Evolutionary conservation across 92 coral and sea anemone species (phyloP), one percentile per base, ranked within the genome.

Genomic region (Phenganax subtilis): DNA sequence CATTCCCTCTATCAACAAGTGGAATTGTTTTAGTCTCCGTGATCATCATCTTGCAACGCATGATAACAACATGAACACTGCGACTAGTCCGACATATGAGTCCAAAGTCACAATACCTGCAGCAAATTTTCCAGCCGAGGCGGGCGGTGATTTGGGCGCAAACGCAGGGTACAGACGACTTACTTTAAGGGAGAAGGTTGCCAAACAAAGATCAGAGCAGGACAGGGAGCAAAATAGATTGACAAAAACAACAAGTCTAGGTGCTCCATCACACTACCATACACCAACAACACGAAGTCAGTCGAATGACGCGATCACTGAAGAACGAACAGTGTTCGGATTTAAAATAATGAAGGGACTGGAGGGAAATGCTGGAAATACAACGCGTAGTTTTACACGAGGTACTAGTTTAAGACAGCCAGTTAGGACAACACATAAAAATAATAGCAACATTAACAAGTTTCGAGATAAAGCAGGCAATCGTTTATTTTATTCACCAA

Each of bases 251-350:
- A 54, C 12, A 20, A 79, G 60, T 6, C 31, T 67, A 15, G 37
- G 12, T 9, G 77, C 51, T 14, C 20, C 59, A 12, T n/a, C 71
- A 0, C 25, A 16, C 57, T 17, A 28, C 44, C 81, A 58, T 54
- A 51, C 11, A 59, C 27, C 81, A 17, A 17, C 56, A 16, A 11
- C 27, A 0, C 60, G 70, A 12, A 79, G 74, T n/a, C 57, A 30
- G 30, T 63, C 83, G 15, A 56, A 8, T 12, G 27, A 25, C 30
- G 61, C 73, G 20, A 51, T 64, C 30, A 79, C 83, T 5, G 83
- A 79, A 27, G 83, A 79, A 47, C 63, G 54, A 64, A 79, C 73
- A 7, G 69, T 79, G 31, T 79, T 79, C 65, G 83, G 83, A 6
- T 79, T 63, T 30, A 79, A 64, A 15, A 16, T 79, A 63, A 16